A percentile compares a stretch with the other conserved stretches of the same genome.
phyloP scores from a whole-genome alignment of 2,888 invertebrate species.

The Phyllotreta cruciferae region DNA sequence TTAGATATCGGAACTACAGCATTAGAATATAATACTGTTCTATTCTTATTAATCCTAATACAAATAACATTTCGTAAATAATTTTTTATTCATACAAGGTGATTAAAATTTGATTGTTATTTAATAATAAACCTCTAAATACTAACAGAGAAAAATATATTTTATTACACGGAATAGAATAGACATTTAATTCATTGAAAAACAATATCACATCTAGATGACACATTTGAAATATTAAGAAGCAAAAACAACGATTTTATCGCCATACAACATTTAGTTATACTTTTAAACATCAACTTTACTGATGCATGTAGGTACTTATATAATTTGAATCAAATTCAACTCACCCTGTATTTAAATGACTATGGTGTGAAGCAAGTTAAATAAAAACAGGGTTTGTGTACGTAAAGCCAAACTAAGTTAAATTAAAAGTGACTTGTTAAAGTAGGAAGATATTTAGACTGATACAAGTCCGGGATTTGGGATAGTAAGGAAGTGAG shows the following conservation, averaged over 20 bases:
- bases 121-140: constrained; percentile 1
- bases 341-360: constrained; percentile 29
- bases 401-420: constrained; percentile 38
- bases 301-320: background rate
- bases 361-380: constrained; percentile 42
- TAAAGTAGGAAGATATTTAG: constrained; percentile 30
- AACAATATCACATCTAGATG: too few relatives aligned
- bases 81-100: constrained; percentile 23
- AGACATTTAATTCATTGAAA: background rate
- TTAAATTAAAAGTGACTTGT: constrained; percentile 40
- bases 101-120: constrained; percentile 14
- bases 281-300: too few relatives aligned
- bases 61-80: constrained; percentile 30
- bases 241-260: too few relatives aligned
- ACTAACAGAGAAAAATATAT: background rate
- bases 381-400: constrained; percentile 41
- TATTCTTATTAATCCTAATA: constrained; percentile 38
- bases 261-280: too few relatives aligned
- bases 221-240: too few relatives aligned
- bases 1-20: constrained; percentile 32
- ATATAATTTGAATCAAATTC: constrained; percentile 9
- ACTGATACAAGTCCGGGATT: constrained; percentile 41
- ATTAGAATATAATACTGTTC: constrained; percentile 39
- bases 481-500: constrained; percentile 57
- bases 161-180: background rate